Conservation (phyloP, 2,113 vertebrate species). For the Heterotis niloticus region DNA sequence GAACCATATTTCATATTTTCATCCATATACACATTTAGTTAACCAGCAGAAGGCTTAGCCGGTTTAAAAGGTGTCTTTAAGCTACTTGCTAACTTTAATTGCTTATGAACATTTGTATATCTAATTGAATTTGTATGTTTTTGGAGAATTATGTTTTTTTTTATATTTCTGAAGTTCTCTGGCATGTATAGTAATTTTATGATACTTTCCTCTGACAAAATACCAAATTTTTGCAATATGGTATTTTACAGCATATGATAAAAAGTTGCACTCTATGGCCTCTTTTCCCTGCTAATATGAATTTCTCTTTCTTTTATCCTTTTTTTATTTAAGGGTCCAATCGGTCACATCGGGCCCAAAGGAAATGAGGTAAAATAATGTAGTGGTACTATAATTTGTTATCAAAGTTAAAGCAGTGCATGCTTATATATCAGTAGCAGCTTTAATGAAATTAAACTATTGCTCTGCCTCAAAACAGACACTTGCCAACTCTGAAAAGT, state of each 20-base stretch:
- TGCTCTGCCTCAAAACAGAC: no score
- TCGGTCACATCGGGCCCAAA: constrained; percentile 62
- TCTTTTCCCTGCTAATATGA: background rate
- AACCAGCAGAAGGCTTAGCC: no score
- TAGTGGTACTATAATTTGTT: background rate
- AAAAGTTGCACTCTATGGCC: background rate
- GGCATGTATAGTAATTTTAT: background rate
- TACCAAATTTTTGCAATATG: background rate
- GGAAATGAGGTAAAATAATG: constrained; percentile 58
- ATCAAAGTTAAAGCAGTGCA: background rate
- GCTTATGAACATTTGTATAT: no score
- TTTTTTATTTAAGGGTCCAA: constrained; percentile 53
- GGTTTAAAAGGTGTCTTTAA: no score
- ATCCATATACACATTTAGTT: background rate
- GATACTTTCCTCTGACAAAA: background rate
- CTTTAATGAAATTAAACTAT: no score
- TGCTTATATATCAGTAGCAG: no score
- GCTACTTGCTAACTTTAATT: no score
- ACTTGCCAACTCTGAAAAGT: no score
- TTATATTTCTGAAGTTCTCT: no score
- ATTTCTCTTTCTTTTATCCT: constrained; percentile 6
- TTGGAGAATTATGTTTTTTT: background rate
- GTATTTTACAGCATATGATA: no score
- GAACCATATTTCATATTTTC: background rate
- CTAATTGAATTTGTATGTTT: background rate